Conservation (phyloP, 2,113 vertebrate genomes). For the Grantiella picta region DNA sequence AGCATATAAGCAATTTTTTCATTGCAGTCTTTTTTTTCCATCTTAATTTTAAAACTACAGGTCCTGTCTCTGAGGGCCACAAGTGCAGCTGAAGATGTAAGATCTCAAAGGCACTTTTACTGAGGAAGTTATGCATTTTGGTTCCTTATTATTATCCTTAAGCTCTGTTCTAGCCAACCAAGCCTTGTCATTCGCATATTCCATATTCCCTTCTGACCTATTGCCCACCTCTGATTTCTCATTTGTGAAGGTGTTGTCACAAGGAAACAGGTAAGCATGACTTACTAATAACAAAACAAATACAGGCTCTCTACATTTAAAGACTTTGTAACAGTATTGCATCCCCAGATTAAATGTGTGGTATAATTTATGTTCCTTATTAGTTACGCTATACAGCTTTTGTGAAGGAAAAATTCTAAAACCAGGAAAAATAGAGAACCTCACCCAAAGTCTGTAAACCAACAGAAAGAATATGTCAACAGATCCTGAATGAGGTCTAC, state of each 20-base stretch:
- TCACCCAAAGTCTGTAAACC: background rate
- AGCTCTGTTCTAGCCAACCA: background rate
- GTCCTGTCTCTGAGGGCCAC: background rate
- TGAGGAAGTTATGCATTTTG: background rate
- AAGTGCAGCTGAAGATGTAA: background rate
- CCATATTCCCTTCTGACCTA: background rate
- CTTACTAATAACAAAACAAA: background rate
- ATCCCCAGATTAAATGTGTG: background rate
- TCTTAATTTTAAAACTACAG: background rate
- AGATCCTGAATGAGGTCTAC: background rate
- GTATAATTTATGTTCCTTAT: background rate
- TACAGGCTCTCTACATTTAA: background rate
- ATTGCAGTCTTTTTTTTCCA: background rate
- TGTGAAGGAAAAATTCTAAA: background rate
- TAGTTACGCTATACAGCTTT: background rate
- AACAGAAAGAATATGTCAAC: background rate
- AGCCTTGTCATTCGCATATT: background rate
- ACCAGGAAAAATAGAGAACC: background rate
- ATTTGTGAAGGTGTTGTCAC: background rate
- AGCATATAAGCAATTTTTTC: background rate
- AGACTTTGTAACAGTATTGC: background rate
- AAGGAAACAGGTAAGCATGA: background rate
- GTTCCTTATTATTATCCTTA: background rate
- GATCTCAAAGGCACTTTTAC: background rate
- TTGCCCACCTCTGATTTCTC: background rate